Evolutionary conservation across 2,888 invertebrate genomes (phyloP).

Genomic region (Microctonus brassicae): DNA sequence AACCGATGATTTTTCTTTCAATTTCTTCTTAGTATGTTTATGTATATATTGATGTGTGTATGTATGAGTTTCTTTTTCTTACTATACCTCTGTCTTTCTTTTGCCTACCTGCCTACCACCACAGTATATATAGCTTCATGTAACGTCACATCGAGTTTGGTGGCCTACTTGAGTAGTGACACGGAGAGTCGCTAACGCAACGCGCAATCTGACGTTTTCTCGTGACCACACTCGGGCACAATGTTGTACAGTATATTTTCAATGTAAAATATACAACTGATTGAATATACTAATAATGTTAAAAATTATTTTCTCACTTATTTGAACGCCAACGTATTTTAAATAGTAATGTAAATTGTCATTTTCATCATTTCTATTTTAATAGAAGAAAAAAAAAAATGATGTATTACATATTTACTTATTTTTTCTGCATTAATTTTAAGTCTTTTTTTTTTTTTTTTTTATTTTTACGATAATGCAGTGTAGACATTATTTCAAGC

Average conservation of each 20-base stretch:
- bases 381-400: not conserved
- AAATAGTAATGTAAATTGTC: too few species aligned
- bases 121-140: constrained; percentile 4
- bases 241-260: not conserved
- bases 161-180: constrained; percentile 21
- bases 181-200: constrained; percentile 21
- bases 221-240: constrained; percentile 31
- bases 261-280: constrained; percentile 7
- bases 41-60: too few species aligned
- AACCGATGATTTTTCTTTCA: constrained; percentile 28
- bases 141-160: constrained; percentile 13
- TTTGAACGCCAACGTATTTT: too few species aligned
- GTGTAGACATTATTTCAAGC: too few species aligned
- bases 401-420: too few species aligned
- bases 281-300: not conserved
- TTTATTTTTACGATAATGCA: too few species aligned
- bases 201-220: constrained; percentile 25
- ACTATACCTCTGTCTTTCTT: constrained; percentile 19
- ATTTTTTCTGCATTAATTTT: not conserved
- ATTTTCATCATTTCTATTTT: too few species aligned
- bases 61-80: too few species aligned
- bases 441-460: not conserved
- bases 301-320: not conserved
- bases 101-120: constrained; percentile 20
- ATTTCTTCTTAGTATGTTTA: constrained; percentile 18